A percentile compares a stretch with the other conserved stretches of the same genome.
phyloP scores from a whole-genome alignment of 2,797 vertebrate genomes.

The Florisuga fusca region DNA sequence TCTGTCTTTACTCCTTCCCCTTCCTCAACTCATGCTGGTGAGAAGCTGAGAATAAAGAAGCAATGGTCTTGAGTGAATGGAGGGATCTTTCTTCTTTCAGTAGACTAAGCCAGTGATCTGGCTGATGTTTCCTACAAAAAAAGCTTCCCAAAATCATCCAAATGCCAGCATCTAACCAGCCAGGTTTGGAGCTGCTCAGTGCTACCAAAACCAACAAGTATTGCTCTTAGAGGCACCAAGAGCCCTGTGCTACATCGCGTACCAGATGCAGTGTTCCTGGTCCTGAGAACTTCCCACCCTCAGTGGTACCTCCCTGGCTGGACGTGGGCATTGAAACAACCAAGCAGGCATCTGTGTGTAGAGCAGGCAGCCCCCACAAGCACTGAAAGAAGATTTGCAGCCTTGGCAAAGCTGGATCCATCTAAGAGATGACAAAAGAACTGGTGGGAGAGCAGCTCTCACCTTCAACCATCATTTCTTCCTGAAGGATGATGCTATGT shows the following conservation, averaged over 20 bases:
- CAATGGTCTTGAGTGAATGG: not conserved
- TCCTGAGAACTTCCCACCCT: not conserved
- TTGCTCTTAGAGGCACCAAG: rapidly evolving
- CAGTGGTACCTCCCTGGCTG: not conserved
- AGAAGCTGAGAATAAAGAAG: not conserved
- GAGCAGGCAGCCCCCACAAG: rapidly evolving
- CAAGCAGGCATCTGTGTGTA: rapidly evolving
- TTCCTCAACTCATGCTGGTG: not conserved
- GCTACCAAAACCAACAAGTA: rapidly evolving
- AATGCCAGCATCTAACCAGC: not conserved
- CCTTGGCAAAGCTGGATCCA: not conserved
- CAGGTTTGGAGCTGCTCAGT: rapidly evolving
- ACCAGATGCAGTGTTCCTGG: not conserved
- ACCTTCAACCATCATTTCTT: not conserved
- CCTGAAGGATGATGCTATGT: not conserved
- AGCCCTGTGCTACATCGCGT: not conserved
- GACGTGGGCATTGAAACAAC: not conserved
- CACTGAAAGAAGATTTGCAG: not conserved
- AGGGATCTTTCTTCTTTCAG: not conserved
- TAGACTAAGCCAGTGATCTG: not conserved
- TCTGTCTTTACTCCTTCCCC: not conserved
- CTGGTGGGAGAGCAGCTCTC: not conserved
- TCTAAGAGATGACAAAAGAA: not conserved
- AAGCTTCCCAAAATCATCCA: not conserved
- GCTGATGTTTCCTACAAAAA: not conserved